phyloP scores from a whole-genome alignment of 2,113 vertebrate species.

The Pachycephala philippinensis region DNA sequence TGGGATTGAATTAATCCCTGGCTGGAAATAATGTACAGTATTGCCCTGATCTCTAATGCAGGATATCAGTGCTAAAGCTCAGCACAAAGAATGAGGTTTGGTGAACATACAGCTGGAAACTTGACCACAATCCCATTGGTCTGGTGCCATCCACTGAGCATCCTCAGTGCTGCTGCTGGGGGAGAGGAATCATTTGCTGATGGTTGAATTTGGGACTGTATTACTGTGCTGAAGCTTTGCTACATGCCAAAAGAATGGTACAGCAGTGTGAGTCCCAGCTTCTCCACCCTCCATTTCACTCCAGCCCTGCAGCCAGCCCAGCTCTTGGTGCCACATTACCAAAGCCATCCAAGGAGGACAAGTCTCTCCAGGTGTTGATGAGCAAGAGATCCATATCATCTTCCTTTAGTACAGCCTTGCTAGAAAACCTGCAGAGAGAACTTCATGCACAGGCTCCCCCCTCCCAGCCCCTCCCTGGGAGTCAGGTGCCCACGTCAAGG shows the following conservation, averaged over 20 bases:
- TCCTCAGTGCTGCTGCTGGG: not conserved
- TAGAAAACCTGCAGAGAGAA: constrained; percentile 46
- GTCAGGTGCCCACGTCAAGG: not conserved
- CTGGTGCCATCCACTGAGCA: rapidly evolving
- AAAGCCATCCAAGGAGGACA: not conserved
- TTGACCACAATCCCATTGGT: rapidly evolving
- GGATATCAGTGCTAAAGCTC: not conserved
- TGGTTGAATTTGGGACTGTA: not conserved
- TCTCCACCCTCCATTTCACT: not conserved
- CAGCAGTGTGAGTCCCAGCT: not conserved
- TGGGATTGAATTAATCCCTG: constrained; percentile 41
- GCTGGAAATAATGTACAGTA: constrained; percentile 7
- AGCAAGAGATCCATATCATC: not conserved
- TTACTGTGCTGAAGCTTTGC: not conserved
- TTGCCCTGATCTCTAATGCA: not conserved
- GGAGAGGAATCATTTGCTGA: not conserved
- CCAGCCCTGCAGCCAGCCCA: not conserved
- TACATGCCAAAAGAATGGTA: not conserved
- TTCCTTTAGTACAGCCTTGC: not conserved
- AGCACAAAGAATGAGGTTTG: not conserved
- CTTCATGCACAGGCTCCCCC: not conserved
- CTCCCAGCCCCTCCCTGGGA: not conserved
- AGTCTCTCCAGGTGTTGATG: constrained; percentile 19
- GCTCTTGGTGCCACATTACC: not conserved
- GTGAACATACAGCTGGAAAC: not conserved